A percentile compares a stretch with the other conserved stretches of the same genome.
These are phyloP conservation scores for Apodemus agrarius DNA, from an alignment of 2,797 vertebrate species.

Conservation along the genomic window DNA sequence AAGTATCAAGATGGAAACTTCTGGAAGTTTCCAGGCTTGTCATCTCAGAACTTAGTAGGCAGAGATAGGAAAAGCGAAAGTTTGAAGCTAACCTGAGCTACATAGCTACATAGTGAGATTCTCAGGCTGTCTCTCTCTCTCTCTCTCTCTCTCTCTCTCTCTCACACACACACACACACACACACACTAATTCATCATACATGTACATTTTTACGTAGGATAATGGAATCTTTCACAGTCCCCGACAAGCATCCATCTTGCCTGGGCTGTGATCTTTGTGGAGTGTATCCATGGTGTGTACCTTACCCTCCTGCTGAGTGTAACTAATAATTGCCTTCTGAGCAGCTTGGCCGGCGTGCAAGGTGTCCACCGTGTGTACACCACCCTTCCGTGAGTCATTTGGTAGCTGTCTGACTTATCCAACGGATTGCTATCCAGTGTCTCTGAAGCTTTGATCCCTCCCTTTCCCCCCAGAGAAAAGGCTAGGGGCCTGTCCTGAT, in stretches of 20 bases:
- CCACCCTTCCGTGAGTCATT: background rate
- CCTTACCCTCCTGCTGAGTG: background rate
- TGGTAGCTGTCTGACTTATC: background rate
- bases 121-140: background rate
- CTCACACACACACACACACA: background rate
- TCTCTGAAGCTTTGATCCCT: background rate
- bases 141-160: background rate
- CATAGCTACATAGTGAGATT: background rate
- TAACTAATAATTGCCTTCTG: background rate
- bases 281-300: background rate
- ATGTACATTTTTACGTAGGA: background rate
- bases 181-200: background rate
- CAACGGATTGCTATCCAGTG: background rate
- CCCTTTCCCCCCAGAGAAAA: background rate
- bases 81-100: background rate
- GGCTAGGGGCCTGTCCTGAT: background rate
- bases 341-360: background rate
- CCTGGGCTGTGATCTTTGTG: background rate
- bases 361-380: background rate
- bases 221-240: background rate
- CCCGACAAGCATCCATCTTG: background rate
- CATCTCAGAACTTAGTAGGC: background rate
- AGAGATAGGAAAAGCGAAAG: background rate
- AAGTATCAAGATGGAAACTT: background rate
- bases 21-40: background rate